phyloP scores from a whole-genome alignment of 2,888 invertebrate species.

The Caenorhabditis panamensis region DNA sequence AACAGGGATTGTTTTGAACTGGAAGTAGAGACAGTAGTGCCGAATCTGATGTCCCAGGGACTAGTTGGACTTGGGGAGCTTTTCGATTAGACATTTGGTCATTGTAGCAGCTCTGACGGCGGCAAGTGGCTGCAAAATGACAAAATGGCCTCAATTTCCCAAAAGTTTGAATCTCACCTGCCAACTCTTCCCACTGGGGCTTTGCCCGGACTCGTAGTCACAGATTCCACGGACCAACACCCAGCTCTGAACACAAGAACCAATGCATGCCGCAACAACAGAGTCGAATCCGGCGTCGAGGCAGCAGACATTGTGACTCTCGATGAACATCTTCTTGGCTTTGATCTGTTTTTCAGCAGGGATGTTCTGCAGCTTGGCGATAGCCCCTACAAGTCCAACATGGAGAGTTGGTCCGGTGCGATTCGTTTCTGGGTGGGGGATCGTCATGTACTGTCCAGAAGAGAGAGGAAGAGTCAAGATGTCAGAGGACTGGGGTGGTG shows the following conservation, averaged over 20 bases:
- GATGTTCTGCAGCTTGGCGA: slow-evolving; percentile 53
- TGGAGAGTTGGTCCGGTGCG: slow-evolving; percentile 70
- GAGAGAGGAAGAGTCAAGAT: slow-evolving; percentile 74
- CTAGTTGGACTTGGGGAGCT: slow-evolving; percentile 58
- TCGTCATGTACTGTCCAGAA: slow-evolving; percentile 77
- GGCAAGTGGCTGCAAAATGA: slow-evolving; percentile 75
- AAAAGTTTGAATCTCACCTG: slow-evolving; percentile 83
- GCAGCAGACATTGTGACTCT: slow-evolving; percentile 89
- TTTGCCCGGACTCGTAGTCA: slow-evolving; percentile 91
- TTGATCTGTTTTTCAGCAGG: slow-evolving; percentile 40
- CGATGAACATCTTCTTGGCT: slow-evolving; percentile 90
- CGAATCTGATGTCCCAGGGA: too few relatives aligned
- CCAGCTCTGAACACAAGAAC: slow-evolving; percentile 92
- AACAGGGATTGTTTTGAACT: too few relatives aligned
- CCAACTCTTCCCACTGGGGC: slow-evolving; percentile 87
- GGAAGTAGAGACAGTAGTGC: too few relatives aligned
- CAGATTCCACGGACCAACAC: slow-evolving; percentile 87
- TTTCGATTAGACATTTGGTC: slow-evolving; percentile 73
- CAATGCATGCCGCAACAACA: slow-evolving; percentile 81
- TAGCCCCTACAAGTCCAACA: slow-evolving; percentile 69
- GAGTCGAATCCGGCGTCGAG: slow-evolving; percentile 94
- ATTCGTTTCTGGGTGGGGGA: slow-evolving; percentile 79
- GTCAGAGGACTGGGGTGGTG: slow-evolving; percentile 71
- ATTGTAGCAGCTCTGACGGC: slow-evolving; percentile 78
- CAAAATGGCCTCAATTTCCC: not conserved